phyloP scores from a whole-genome alignment of 2,113 vertebrate species.

The Hydropotes inermis region DNA sequence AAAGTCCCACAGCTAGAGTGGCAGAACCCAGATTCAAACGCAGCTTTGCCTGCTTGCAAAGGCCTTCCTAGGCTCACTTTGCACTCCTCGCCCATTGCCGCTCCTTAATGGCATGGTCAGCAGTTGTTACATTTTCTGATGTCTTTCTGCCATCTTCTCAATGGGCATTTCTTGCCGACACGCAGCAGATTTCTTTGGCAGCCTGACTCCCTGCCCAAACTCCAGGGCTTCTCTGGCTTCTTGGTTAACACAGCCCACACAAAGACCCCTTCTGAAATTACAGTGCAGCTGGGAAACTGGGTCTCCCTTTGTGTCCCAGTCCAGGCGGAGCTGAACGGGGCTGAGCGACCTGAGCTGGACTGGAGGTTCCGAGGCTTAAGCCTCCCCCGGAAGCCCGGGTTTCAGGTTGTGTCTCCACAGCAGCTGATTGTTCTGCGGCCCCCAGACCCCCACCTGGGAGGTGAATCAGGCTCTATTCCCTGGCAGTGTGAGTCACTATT shows the following conservation, averaged over 20 bases:
- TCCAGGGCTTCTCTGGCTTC: conserved; percentile 21
- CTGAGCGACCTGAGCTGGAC: neutral
- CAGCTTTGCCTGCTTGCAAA: neutral
- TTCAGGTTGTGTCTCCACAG: neutral
- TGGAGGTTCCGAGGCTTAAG: neutral
- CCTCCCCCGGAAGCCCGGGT: conserved; percentile 36
- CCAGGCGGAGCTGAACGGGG: neutral
- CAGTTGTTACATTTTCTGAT: conserved; percentile 56
- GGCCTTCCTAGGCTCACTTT: neutral
- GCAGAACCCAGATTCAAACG: neutral
- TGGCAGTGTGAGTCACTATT: neutral
- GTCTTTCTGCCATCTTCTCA: conserved; percentile 63
- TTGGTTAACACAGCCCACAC: conserved; percentile 27
- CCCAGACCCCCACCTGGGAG: neutral
- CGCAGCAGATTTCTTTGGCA: conserved; percentile 55
- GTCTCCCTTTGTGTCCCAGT: conserved; percentile 42
- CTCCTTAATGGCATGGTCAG: neutral
- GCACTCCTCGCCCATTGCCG: neutral
- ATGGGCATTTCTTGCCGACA: conserved; percentile 68
- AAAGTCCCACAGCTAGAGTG: neutral
- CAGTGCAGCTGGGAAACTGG: conserved; percentile 5
- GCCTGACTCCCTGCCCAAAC: conserved; percentile 44
- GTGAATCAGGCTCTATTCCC: conserved; percentile 32
- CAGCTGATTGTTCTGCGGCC: neutral
- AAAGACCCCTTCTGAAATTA: conserved; percentile 72